Evolutionary conservation across 2,888 invertebrate genomes (phyloP).

Genomic region (Chelonus formosanus): DNA sequence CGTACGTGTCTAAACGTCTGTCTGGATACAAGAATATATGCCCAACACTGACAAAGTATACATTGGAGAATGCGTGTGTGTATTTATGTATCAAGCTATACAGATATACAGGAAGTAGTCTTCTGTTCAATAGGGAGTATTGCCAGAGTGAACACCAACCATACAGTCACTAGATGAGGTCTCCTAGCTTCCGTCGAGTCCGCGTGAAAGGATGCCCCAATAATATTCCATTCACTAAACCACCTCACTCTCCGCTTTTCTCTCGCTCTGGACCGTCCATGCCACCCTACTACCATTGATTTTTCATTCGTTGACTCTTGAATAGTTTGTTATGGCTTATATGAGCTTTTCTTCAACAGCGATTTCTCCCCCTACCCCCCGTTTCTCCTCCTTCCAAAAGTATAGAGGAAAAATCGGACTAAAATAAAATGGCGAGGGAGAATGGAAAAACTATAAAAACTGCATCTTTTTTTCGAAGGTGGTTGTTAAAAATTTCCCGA

Average conservation of each 20-base stretch:
- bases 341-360: constrained; percentile 61
- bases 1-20: constrained; percentile 21
- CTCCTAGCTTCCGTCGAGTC: constrained; percentile 65
- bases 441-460: no score
- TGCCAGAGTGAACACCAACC: constrained; percentile 61
- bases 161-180: constrained; percentile 64
- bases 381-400: not conserved
- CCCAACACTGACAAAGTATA: not conserved
- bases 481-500: no score
- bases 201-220: constrained; percentile 66
- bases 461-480: no score
- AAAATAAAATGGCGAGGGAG: no score
- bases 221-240: constrained; percentile 65
- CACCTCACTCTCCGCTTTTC: constrained; percentile 39
- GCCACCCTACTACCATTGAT: constrained; percentile 57
- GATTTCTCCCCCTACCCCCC: constrained; percentile 44
- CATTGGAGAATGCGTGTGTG: constrained; percentile 25
- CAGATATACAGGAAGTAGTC: constrained; percentile 49
- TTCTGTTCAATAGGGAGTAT: constrained; percentile 62
- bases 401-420: not conserved
- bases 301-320: constrained; percentile 64
- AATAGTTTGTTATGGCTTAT: constrained; percentile 60
- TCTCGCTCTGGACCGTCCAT: constrained; percentile 48
- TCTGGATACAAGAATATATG: constrained; percentile 22
- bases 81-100: constrained; percentile 22